These are phyloP conservation scores for Dicyrtoma fusca DNA, from an alignment of 2,888 invertebrate species.

Conservation along the genomic window DNA sequence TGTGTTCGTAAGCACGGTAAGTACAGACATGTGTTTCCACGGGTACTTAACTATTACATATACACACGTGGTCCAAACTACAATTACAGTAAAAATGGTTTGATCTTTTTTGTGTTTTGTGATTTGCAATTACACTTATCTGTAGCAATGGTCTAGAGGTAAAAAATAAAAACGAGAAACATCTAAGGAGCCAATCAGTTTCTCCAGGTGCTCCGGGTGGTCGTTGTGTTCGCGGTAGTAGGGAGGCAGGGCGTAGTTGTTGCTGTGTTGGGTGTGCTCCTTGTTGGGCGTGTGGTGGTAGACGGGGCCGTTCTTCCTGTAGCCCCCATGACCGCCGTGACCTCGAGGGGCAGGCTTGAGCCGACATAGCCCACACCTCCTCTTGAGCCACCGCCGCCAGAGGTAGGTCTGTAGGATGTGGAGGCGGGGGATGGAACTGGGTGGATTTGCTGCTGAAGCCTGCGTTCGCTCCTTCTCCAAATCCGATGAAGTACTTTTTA, in stretches of 20 bases:
- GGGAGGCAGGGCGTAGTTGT: conserved; percentile 50
- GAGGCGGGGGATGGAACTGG: conserved; percentile 34
- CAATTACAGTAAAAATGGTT: too few relatives aligned
- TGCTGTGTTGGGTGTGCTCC: conserved; percentile 48
- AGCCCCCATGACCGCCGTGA: conserved; percentile 12
- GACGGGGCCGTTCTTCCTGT: not conserved
- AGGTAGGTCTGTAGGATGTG: conserved; percentile 38
- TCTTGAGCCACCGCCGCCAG: too few relatives aligned
- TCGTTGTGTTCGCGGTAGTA: conserved; percentile 2
- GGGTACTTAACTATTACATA: too few relatives aligned
- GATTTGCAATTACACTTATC: too few relatives aligned
- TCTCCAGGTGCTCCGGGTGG: conserved; percentile 67
- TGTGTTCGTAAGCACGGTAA: too few relatives aligned
- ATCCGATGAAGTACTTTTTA: conserved; percentile 60
- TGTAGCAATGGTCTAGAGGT: too few relatives aligned
- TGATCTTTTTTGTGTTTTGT: too few relatives aligned
- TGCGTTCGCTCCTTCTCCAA: not conserved
- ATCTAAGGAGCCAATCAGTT: conserved; percentile 71
- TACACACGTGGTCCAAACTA: too few relatives aligned
- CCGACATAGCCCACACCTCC: conserved; percentile 23
- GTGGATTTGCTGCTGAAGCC: conserved; percentile 17
- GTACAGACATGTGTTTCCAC: too few relatives aligned
- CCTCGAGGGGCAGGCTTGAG: conserved; percentile 31
- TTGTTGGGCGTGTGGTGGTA: conserved; percentile 38
- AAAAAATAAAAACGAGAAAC: not conserved